These are phyloP conservation scores for Crotalus viridis DNA, from an alignment of 2,113 vertebrate genomes.

Conservation along the genomic window DNA sequence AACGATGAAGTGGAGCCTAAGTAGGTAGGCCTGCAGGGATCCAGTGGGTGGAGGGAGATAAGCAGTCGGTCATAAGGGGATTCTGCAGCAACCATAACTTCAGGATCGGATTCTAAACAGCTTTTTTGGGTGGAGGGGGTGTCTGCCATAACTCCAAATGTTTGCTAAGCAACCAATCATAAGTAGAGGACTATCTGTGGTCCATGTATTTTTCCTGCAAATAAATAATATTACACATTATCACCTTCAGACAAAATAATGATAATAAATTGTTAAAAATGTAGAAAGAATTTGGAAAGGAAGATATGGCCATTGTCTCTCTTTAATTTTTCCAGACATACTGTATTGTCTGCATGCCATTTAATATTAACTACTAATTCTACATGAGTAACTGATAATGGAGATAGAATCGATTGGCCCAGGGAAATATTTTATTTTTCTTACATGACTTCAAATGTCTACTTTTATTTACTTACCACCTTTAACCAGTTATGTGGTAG, in stretches of 20 bases:
- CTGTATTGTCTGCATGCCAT: accelerated
- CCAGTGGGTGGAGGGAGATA: neutral
- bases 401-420: neutral
- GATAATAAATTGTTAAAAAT: neutral
- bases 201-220: neutral
- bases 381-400: neutral
- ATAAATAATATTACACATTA: neutral
- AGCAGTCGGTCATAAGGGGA: neutral
- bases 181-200: neutral
- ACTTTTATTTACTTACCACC: neutral
- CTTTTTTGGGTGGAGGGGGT: neutral
- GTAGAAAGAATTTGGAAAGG: neutral
- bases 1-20: neutral
- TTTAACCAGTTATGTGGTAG: neutral
- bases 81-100: neutral
- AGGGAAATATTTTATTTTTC: neutral
- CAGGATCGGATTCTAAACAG: neutral
- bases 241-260: neutral
- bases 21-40: too few species aligned
- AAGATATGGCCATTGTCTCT: neutral
- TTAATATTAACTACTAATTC: neutral
- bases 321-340: accelerated
- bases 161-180: neutral
- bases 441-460: neutral
- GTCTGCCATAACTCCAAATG: neutral